Conservation (phyloP, 2,797 vertebrate genomes). For the Tokudaia tokunoshimensis region DNA sequence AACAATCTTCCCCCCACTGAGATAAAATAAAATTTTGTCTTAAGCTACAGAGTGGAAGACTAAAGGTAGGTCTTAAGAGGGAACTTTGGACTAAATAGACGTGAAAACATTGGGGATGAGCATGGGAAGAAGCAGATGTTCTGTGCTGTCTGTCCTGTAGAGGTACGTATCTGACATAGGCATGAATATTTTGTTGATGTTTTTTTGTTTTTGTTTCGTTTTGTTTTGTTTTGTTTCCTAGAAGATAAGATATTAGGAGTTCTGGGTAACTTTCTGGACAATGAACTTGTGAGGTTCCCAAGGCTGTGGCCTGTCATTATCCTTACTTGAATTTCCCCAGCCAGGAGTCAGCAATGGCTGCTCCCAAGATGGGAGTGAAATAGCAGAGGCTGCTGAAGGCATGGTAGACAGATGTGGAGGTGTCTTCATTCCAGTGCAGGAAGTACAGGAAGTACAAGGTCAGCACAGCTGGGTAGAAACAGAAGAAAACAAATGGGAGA, state of each 20-base stretch:
- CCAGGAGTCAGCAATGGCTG: slow-evolving; percentile 97
- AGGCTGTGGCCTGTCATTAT: background rate
- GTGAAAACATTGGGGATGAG: background rate
- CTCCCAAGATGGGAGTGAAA: slow-evolving; percentile 97
- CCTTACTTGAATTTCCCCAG: slow-evolving; percentile 97
- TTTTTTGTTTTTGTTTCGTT: background rate
- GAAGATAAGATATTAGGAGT: slow-evolving; percentile 18
- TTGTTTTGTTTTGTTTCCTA: background rate
- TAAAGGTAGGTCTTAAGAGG: slow-evolving; percentile 50
- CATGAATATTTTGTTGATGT: background rate
- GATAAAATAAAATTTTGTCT: slow-evolving; percentile 28
- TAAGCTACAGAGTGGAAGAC: slow-evolving; percentile 31
- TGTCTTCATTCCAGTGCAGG: slow-evolving; percentile 95
- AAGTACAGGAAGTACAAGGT: slow-evolving; percentile 96
- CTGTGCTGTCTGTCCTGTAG: background rate
- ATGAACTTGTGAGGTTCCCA: background rate
- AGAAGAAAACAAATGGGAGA: background rate
- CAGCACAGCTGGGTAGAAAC: slow-evolving; percentile 91
- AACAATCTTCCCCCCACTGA: background rate
- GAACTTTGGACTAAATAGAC: background rate
- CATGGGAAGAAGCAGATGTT: slow-evolving; percentile 8
- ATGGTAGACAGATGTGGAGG: slow-evolving; percentile 96
- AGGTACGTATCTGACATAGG: background rate
- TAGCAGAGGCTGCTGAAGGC: slow-evolving; percentile 97
- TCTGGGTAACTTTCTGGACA: background rate